phyloP scores from a whole-genome alignment of 2,888 invertebrate species.

The Euspilapteryx auroguttella region DNA sequence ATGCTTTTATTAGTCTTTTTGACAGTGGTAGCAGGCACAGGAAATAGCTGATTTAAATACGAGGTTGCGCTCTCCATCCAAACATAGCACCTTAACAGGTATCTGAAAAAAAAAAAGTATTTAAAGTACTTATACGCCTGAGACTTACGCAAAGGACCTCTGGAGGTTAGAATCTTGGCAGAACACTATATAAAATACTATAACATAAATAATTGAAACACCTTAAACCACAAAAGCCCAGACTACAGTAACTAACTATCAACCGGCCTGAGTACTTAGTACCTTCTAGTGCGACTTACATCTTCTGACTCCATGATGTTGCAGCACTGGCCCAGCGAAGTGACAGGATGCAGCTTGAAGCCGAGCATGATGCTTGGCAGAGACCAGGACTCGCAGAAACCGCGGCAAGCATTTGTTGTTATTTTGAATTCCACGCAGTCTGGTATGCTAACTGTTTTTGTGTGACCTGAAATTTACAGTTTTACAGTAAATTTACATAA shows the following conservation, averaged over 20 bases:
- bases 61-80: conserved; percentile 76
- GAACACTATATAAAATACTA: too few relatives aligned
- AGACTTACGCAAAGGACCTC: too few relatives aligned
- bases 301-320: conserved; percentile 89
- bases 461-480: conserved; percentile 64
- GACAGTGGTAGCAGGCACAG: conserved; percentile 86
- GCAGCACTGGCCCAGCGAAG: conserved; percentile 85
- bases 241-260: too few relatives aligned
- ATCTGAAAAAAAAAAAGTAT: conserved; percentile 52
- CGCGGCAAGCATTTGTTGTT: conserved; percentile 85
- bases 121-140: conserved; percentile 1
- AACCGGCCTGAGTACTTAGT: not conserved
- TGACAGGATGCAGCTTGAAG: conserved; percentile 63
- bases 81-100: conserved; percentile 74
- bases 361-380: conserved; percentile 70
- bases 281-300: conserved; percentile 42
- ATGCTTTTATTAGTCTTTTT: conserved; percentile 69
- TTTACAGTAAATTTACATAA: not conserved
- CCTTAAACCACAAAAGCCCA: too few relatives aligned
- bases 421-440: conserved; percentile 84
- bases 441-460: conserved; percentile 78
- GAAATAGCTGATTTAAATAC: conserved; percentile 82
- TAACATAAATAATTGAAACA: too few relatives aligned
- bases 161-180: too few relatives aligned
- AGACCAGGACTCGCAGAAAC: conserved; percentile 86